Conservation (phyloP, 1,140 invertebrate species). For the Geopemphigus sp. region DNA sequence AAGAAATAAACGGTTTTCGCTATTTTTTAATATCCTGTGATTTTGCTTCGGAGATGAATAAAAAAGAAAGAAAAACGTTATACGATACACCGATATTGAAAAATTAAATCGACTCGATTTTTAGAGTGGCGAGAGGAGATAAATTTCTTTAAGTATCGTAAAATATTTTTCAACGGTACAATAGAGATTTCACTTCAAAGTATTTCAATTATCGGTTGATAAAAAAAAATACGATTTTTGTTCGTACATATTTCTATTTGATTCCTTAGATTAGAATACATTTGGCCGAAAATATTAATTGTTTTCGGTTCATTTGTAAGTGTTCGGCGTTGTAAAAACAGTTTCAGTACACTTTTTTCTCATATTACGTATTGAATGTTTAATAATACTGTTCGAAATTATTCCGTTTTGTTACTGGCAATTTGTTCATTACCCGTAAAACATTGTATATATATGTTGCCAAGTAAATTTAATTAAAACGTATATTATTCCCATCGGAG, state of each 20-base stretch:
- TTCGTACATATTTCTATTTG: too few relatives aligned
- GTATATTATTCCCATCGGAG: not conserved
- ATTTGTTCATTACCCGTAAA: not conserved
- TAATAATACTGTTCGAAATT: not conserved
- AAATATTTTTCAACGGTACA: too few relatives aligned
- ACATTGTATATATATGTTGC: too few relatives aligned
- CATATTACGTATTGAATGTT: not conserved
- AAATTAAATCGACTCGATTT: not conserved
- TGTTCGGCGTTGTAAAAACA: not conserved
- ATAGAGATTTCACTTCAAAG: too few relatives aligned
- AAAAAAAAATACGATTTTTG: too few relatives aligned
- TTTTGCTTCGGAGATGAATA: not conserved
- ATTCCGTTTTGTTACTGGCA: not conserved
- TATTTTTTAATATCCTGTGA: slow-evolving; percentile 23
- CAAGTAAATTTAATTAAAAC: not conserved
- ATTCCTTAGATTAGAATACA: too few relatives aligned
- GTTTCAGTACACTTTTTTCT: not conserved
- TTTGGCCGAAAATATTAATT: not conserved
- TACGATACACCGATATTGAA: not conserved
- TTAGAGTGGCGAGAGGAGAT: too few relatives aligned
- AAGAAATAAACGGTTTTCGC: not conserved
- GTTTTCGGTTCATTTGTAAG: not conserved
- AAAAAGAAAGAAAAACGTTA: not conserved
- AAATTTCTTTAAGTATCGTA: too few relatives aligned
- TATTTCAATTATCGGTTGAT: too few relatives aligned